phyloP scores from a whole-genome alignment of 2,888 invertebrate species.

The Cephonodes hylas region DNA sequence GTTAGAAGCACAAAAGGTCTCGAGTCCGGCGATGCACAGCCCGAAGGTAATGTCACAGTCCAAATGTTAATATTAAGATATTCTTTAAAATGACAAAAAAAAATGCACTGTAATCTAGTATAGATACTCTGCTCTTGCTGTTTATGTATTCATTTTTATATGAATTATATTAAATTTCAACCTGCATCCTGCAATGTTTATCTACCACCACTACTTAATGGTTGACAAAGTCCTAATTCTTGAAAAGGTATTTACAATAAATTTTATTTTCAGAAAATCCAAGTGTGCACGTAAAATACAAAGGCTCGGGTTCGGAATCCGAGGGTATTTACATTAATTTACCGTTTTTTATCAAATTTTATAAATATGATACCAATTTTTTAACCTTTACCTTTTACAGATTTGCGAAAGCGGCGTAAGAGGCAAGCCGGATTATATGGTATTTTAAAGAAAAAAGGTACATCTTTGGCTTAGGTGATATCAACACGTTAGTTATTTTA shows the following conservation, averaged over 20 bases:
- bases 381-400: not conserved
- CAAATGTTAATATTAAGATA: too few species aligned
- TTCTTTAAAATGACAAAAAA: not conserved
- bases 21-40: conserved; percentile 43
- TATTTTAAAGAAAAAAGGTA: not conserved
- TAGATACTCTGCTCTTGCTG: too few species aligned
- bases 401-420: not conserved
- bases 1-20: conserved; percentile 48
- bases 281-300: conserved; percentile 29
- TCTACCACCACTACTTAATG: too few species aligned
- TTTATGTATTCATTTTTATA: too few species aligned
- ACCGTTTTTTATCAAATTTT: not conserved
- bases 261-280: conserved; percentile 28
- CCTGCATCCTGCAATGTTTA: too few species aligned
- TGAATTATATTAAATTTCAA: too few species aligned
- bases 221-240: too few species aligned
- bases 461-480: not conserved
- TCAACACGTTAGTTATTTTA: not conserved
- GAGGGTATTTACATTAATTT: conserved; percentile 15
- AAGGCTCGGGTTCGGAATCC: conserved; percentile 23
- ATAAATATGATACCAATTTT: not conserved
- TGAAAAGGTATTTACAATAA: not conserved
- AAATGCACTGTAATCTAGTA: too few species aligned
- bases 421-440: not conserved
- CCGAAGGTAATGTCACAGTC: conserved; percentile 41